phyloP scores from a whole-genome alignment of 2,888 invertebrate genomes.

The Alloscopus bannaensis region DNA sequence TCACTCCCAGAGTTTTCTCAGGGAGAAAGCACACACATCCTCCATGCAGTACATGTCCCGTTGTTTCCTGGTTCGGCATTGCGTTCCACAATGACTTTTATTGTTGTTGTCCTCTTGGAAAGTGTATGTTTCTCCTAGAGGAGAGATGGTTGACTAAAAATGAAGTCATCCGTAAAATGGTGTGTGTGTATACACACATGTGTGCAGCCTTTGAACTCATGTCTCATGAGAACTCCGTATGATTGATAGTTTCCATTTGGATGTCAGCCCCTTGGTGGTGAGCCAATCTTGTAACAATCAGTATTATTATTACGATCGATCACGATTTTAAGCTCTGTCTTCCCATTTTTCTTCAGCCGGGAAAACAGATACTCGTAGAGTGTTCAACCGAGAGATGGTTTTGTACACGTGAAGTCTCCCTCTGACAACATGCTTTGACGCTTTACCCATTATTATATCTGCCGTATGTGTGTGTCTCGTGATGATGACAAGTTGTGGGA shows the following conservation, averaged over 20 bases:
- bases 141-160: too few relatives aligned
- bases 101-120: constrained; percentile 14
- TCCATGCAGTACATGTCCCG: too few relatives aligned
- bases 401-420: too few relatives aligned
- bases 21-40: too few relatives aligned
- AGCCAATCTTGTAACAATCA: constrained; percentile 44
- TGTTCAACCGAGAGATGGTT: too few relatives aligned
- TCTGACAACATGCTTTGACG: too few relatives aligned
- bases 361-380: too few relatives aligned
- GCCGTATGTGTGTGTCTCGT: too few relatives aligned
- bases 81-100: background rate
- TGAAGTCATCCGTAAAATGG: constrained; percentile 53
- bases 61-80: too few relatives aligned
- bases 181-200: constrained; percentile 10
- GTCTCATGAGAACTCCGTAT: constrained; percentile 37
- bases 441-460: too few relatives aligned
- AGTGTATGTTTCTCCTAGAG: background rate
- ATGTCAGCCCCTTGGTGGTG: constrained; percentile 36
- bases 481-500: too few relatives aligned
- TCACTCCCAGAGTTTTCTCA: too few relatives aligned
- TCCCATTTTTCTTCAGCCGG: background rate
- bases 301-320: constrained; percentile 37
- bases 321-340: constrained; percentile 21
- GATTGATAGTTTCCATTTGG: constrained; percentile 57
- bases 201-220: constrained; percentile 13